A percentile compares a stretch with the other conserved stretches of the same genome.
Evolutionary conservation across 2,888 invertebrate genomes (phyloP).

Genomic region (Stramonita haemastoma): DNA sequence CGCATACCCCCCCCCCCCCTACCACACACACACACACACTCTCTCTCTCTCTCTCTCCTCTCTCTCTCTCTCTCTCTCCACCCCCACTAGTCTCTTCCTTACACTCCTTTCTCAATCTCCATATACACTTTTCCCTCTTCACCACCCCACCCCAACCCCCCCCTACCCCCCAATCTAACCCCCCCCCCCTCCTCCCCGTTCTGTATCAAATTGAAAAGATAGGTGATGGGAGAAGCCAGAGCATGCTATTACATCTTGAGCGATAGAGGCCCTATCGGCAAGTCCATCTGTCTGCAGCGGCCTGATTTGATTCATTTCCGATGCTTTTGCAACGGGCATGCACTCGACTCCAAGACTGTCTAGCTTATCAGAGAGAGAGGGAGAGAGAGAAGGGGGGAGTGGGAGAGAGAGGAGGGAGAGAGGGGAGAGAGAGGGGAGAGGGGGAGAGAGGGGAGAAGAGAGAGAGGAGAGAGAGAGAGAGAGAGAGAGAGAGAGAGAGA

Average conservation of each 20-base stretch:
- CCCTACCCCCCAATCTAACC: neutral
- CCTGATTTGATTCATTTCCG: neutral
- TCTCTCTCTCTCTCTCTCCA: neutral
- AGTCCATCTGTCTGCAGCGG: neutral
- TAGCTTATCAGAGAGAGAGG: neutral
- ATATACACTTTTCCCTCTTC: neutral
- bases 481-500: neutral
- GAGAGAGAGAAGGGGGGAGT: neutral
- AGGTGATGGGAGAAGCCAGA: no score
- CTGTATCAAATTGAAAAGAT: no score
- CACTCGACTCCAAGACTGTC: no score
- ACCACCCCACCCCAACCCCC: neutral
- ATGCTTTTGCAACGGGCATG: neutral
- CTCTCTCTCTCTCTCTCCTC: no score
- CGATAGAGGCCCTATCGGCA: neutral
- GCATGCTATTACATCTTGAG: no score
- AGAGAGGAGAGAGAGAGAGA: neutral
- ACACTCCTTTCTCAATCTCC: no score
- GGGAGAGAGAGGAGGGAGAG: neutral
- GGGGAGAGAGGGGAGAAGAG: no score
- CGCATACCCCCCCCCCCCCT: no score
- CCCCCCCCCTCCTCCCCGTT: neutral
- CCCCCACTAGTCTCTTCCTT: neutral
- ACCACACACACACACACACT: no score
- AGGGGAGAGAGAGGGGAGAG: neutral